phyloP scores from a whole-genome alignment of 1,140 invertebrate genomes.

The Luehdorfia chinensis region DNA sequence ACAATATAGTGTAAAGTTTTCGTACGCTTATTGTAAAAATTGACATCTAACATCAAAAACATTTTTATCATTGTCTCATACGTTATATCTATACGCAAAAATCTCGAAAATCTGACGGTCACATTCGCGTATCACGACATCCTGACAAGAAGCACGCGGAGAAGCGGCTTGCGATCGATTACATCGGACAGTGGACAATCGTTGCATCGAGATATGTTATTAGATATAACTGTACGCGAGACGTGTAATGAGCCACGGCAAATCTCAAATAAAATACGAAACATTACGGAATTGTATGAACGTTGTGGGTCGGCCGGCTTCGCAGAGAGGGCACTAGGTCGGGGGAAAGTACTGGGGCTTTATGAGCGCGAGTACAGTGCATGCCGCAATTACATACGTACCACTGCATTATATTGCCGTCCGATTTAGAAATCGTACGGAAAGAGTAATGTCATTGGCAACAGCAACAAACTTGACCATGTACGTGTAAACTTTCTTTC shows the following conservation, averaged over 20 bases:
- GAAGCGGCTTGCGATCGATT: constrained; percentile 22
- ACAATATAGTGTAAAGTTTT: neutral
- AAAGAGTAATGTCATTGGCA: neutral
- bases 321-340: constrained; percentile 70
- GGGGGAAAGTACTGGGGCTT: constrained; percentile 69
- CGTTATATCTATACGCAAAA: neutral
- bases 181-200: constrained; percentile 34
- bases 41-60: neutral
- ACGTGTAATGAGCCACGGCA: constrained; percentile 51
- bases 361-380: constrained; percentile 52
- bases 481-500: too few relatives aligned
- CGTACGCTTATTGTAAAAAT: neutral
- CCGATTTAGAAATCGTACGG: constrained; percentile 13
- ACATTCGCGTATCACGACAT: constrained; percentile 16
- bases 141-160: neutral
- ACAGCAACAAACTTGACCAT: neutral
- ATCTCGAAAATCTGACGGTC: neutral
- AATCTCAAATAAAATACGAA: constrained; percentile 61
- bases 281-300: constrained; percentile 65
- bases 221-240: constrained; percentile 51
- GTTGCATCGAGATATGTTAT: constrained; percentile 40
- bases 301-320: constrained; percentile 54
- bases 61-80: neutral
- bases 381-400: constrained; percentile 61
- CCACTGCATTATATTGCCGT: constrained; percentile 2